Conservation (phyloP, 2,797 vertebrate genomes). For the Melanotaenia boesemani region DNA sequence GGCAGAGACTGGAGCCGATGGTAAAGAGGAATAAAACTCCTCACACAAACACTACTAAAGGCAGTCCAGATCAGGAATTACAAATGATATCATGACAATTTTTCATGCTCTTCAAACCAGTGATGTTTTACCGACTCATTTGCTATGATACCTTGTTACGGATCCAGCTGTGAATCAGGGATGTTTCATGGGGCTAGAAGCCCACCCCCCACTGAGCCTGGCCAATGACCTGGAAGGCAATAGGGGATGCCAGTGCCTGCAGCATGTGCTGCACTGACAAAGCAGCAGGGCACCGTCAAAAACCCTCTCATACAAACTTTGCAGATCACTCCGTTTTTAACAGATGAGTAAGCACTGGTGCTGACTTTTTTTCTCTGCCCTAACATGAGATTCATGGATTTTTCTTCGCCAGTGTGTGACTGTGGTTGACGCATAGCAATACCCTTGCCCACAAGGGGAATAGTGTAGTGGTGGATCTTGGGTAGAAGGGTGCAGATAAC, state of each 20-base stretch:
- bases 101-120: conserved; percentile 86
- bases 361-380: conserved; percentile 68
- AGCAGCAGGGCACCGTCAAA: conserved; percentile 92
- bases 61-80: conserved; percentile 80
- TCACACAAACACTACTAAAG: conserved; percentile 35
- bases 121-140: conserved; percentile 92
- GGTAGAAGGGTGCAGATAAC: conserved; percentile 69
- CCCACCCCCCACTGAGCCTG: conserved; percentile 84
- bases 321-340: conserved; percentile 86
- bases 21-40: conserved; percentile 54
- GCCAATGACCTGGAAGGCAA: conserved; percentile 92
- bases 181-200: conserved; percentile 85
- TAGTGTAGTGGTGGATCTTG: conserved; percentile 71
- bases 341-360: conserved; percentile 90
- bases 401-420: conserved; percentile 72
- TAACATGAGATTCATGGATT: conserved; percentile 80
- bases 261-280: conserved; percentile 88
- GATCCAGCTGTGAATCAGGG: conserved; percentile 88
- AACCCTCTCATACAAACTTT: conserved; percentile 87
- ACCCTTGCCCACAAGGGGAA: conserved; percentile 73
- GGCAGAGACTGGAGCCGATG: conserved; percentile 52
- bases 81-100: conserved; percentile 88
- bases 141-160: conserved; percentile 88
- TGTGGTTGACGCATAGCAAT: conserved; percentile 74
- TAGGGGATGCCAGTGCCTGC: conserved; percentile 85